Evolutionary conservation across 1,140 invertebrate species (phyloP).

Genomic region (Drosophila hydei): DNA sequence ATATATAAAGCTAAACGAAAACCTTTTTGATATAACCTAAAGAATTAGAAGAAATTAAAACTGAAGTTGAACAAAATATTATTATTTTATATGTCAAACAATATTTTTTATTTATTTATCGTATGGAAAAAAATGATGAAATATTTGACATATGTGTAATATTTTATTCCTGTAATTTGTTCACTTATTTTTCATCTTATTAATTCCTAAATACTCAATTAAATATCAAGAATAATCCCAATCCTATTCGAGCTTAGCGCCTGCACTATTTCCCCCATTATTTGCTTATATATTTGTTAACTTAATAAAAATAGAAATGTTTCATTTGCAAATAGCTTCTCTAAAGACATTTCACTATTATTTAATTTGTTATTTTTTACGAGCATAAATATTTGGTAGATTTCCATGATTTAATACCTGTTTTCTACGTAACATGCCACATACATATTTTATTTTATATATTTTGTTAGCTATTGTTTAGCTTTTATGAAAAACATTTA

Average conservation of each 20-base stretch:
- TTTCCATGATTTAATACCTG: conserved; percentile 41
- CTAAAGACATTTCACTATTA: conserved; percentile 21
- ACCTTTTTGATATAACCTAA: no score
- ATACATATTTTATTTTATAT: conserved; percentile 27
- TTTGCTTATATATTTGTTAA: neutral
- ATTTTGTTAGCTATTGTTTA: conserved; percentile 49
- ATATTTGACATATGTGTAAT: no score
- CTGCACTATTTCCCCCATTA: neutral
- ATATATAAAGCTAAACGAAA: no score
- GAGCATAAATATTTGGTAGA: conserved; percentile 28
- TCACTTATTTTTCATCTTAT: no score
- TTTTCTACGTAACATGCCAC: conserved; percentile 18
- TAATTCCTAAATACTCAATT: neutral
- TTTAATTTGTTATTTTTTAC: conserved; percentile 20
- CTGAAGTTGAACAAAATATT: no score
- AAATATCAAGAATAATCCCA: neutral
- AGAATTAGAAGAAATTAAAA: no score
- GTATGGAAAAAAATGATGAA: no score
- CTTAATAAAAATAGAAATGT: conserved; percentile 13
- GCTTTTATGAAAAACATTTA: conserved; percentile 67
- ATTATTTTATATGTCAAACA: no score
- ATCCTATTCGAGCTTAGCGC: neutral
- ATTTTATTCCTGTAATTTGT: no score
- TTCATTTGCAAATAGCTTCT: conserved; percentile 14
- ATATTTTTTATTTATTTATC: no score